phyloP scores from a whole-genome alignment of 1,140 invertebrate genomes.

The Anthonomus grandis region DNA sequence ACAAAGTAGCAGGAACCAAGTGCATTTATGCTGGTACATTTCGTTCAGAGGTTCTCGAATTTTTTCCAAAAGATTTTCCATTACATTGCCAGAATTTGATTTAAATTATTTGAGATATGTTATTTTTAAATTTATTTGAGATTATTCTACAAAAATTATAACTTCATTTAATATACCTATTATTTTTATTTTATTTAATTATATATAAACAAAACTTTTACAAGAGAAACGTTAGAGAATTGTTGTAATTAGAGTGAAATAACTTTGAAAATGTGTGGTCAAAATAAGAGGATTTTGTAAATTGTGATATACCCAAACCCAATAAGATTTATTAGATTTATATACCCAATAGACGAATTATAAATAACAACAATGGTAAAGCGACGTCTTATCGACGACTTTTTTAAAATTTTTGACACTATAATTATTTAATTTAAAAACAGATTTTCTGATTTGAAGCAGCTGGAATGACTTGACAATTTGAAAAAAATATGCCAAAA shows the following conservation, averaged over 20 bases:
- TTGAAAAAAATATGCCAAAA: slow-evolving; percentile 4
- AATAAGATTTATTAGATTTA: too few relatives aligned
- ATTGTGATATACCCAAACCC: slow-evolving; percentile 4
- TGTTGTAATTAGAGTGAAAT: slow-evolving; percentile 1
- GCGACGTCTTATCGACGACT: slow-evolving; percentile 3
- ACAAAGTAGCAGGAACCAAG: background rate
- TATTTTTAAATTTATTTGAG: slow-evolving; percentile 3
- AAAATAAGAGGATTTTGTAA: slow-evolving; percentile 3
- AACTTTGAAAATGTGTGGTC: slow-evolving; percentile 5
- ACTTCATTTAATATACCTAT: slow-evolving; percentile 4
- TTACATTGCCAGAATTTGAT: slow-evolving; percentile 5
- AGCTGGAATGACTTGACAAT: slow-evolving; percentile 3
- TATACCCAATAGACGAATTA: slow-evolving; percentile 7
- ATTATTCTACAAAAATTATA: background rate
- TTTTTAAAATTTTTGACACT: slow-evolving; percentile 6
- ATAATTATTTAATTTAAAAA: slow-evolving; percentile 6
- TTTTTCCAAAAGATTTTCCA: background rate
- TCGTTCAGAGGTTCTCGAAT: background rate
- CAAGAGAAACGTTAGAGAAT: background rate
- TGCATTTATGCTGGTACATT: background rate
- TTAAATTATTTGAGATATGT: too few relatives aligned
- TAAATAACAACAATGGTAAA: slow-evolving; percentile 10
- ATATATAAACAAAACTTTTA: slow-evolving; percentile 1
- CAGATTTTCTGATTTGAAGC: slow-evolving; percentile 2
- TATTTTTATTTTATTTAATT: too few relatives aligned